phyloP scores from a whole-genome alignment of 2,888 invertebrate genomes.

The Cylloceria caligata region DNA sequence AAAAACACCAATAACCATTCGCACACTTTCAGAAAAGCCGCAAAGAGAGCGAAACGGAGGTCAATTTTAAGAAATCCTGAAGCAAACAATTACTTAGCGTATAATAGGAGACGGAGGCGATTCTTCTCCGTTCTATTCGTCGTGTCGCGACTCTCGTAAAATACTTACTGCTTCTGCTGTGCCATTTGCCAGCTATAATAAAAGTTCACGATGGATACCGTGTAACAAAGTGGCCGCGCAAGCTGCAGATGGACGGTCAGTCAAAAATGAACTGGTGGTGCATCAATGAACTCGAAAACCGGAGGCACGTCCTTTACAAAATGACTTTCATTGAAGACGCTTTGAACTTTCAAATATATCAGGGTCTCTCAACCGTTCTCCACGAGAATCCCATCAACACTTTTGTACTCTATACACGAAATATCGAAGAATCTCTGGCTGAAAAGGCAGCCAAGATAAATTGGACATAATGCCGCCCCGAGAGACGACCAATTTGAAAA shows the following conservation, averaged over 20 bases:
- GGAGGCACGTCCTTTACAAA: constrained; percentile 76
- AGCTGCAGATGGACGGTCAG: constrained; percentile 79
- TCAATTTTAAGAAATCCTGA: constrained; percentile 72
- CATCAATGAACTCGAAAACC: constrained; percentile 82
- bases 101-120: constrained; percentile 78
- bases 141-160: constrained; percentile 64
- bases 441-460: constrained; percentile 68
- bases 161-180: constrained; percentile 49
- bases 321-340: constrained; percentile 78
- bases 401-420: constrained; percentile 12
- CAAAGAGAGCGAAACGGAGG: constrained; percentile 77
- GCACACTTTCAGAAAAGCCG: constrained; percentile 76
- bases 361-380: constrained; percentile 46
- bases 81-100: constrained; percentile 83
- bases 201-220: not conserved
- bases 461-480: constrained; percentile 72
- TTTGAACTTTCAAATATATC: constrained; percentile 44
- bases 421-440: constrained; percentile 72
- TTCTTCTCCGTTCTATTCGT: constrained; percentile 68
- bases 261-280: constrained; percentile 79
- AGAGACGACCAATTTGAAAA: constrained; percentile 74
- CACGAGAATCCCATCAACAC: constrained; percentile 30
- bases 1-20: constrained; percentile 82
- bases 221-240: constrained; percentile 69
- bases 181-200: constrained; percentile 7